phyloP scores from a whole-genome alignment of 2,888 invertebrate species.

The Dioctria linearis region DNA sequence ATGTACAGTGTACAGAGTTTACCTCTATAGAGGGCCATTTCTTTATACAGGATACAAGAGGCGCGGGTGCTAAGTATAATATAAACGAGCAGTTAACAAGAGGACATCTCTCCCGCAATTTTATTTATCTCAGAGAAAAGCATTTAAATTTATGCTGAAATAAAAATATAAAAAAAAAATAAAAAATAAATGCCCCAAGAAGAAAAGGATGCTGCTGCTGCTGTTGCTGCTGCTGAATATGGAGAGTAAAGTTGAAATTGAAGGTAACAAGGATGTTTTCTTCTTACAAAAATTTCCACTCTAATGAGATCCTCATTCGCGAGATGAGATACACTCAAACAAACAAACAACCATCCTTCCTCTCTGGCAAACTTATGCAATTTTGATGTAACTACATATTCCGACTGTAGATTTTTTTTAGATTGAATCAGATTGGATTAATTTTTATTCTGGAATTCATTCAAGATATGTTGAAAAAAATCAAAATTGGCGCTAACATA shows the following conservation, averaged over 20 bases:
- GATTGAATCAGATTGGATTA: neutral
- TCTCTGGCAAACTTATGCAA: neutral
- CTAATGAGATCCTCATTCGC: conserved; percentile 1
- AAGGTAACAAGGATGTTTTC: neutral
- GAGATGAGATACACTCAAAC: neutral
- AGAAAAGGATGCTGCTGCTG: neutral
- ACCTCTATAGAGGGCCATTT: too few species aligned
- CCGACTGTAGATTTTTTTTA: neutral
- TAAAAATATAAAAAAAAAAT: neutral
- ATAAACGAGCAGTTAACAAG: conserved; percentile 30
- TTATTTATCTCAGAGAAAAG: conserved; percentile 6
- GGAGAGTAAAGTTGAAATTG: neutral
- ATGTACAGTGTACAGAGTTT: too few species aligned
- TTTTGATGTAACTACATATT: neutral
- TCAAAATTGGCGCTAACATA: neutral
- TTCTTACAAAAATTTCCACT: neutral
- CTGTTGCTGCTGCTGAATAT: neutral
- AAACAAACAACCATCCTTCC: neutral
- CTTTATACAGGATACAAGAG: conserved; percentile 1
- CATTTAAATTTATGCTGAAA: neutral
- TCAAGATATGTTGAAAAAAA: neutral
- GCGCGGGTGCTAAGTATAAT: neutral
- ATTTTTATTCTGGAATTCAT: neutral
- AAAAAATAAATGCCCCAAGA: neutral
- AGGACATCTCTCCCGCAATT: conserved; percentile 13